phyloP scores from a whole-genome alignment of 2,888 invertebrate genomes.

The Harpalus rubripes region DNA sequence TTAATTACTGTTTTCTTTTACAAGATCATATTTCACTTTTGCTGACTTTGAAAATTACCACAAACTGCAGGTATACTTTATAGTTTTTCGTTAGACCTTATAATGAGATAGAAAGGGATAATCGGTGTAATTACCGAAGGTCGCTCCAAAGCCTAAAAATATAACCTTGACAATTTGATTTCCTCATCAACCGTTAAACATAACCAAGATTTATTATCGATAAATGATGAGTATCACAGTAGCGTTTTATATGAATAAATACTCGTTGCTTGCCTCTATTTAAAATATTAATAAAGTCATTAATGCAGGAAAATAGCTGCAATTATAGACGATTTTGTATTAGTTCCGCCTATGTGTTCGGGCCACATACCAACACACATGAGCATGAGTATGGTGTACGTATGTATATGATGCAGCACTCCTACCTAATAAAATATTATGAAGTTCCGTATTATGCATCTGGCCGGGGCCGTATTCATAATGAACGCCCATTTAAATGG shows the following conservation, averaged over 20 bases:
- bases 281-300: constrained; percentile 50
- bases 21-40: neutral
- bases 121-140: constrained; percentile 34
- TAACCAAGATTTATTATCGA: neutral
- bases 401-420: neutral
- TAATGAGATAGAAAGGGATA: constrained; percentile 38
- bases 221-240: constrained; percentile 19
- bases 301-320: constrained; percentile 27
- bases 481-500: constrained; percentile 33
- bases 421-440: constrained; percentile 46
- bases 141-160: neutral
- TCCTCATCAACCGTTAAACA: constrained; percentile 2
- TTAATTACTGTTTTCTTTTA: neutral
- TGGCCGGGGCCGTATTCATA: constrained; percentile 18
- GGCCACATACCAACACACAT: constrained; percentile 14
- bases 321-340: constrained; percentile 40
- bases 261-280: neutral
- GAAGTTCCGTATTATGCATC: constrained; percentile 26
- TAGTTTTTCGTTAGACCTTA: neutral
- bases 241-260: constrained; percentile 14
- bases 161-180: neutral
- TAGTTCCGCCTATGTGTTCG: constrained; percentile 35
- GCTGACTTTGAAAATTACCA: constrained; percentile 9
- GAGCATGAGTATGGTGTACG: neutral
- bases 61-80: neutral